Evolutionary conservation across 2,113 vertebrate genomes (phyloP), one percentile per base, ranked within the genome.

Genomic region (Callocephalon fimbriatum): DNA sequence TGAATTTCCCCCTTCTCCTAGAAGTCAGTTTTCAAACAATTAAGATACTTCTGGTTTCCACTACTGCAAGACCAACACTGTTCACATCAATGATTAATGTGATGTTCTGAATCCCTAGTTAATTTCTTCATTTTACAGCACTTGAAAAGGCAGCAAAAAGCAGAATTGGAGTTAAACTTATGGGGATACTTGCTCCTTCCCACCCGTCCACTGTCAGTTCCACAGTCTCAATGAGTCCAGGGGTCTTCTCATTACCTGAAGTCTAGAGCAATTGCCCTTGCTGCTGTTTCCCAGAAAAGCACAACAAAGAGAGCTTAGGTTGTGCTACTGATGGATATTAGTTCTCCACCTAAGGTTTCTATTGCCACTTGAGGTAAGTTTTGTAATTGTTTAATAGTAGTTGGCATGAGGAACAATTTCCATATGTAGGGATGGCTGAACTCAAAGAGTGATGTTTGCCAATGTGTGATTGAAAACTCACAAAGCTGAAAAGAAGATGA

Each of bases 1-100:
- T 62, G 0, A 73, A 15, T 17, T 15, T 20, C 21, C 4, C 12
- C 8, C 3, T 20, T 12, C 26, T 9, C 6, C 5, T 6, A 15
- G 9, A 51, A 81, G 25, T 77, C 44, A 37, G 13, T 74, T 85
- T 40, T 65, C 45, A 81, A 68, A 15, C 17, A 44, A 59, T 9
- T 71, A 45, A n/a, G 8, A 38, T 75, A 38, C 44, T 58, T 85
- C 18, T 25, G 20, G 3, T 23, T 86, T 58, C 50, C 11, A 50
- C 15, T 56, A 18, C 27, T 40, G 14, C 21, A 59, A 68, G 21
- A 40, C 21, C 35, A 65, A 12, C 54, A 37, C 5, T 38, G 22
- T 63, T 72, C 38, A 72, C 21, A 37, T 23, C 31, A 63, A 15
- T 44, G 5, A 47, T 44, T 75, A 83, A 62, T 67, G 27, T 23